Evolutionary conservation across 1,140 invertebrate species (phyloP), one percentile per base, ranked within the genome.

Genomic region (Phenacoccus solenopsis): DNA sequence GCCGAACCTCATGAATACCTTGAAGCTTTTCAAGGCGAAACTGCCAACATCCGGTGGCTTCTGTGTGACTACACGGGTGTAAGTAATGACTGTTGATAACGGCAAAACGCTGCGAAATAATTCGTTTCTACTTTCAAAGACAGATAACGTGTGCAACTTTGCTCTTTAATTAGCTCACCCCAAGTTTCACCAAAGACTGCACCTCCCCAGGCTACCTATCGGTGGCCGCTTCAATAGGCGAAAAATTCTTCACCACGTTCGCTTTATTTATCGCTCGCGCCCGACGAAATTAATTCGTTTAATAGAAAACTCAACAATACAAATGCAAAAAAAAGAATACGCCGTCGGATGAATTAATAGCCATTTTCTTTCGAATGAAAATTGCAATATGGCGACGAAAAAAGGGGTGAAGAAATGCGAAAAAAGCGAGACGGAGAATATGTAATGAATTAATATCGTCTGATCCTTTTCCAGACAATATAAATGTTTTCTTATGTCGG

Each of bases 401-500:
- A 49, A 49, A 49, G 38, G 12, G 16, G 3, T 49, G 38, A 49
- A 49, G 38, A 2, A 49, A n/a, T n/a, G 38, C 5, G 20, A 49
- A 49, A 49, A 49, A 49, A 49, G 12, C 13, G 2, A 10, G 16
- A n/a, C 5, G 5, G 59, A 64, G 59, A 25, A 64, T 25, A 64
- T 64, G 59, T 64, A 64, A 64, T 64, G 59, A 64, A 64, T 64
- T 64, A 64, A 25, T 64, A 64, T 64, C 59, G 59, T 64, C 59
- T 64, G 59, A 64, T 64, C 59, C 59, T 64, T 64, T 64, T 64
- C 59, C 25, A 64, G 59, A 64, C 59, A 64, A 64, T 64, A 64
- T 64, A 64, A 64, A 64, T 64, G 59, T 64, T 64, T 64, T 64
- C 59, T 64, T 64, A 64, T 64, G 59, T 64, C 59, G 59, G 59